Percentiles rank a stretch among this genome's conserved stretches.
phyloP scores from a whole-genome alignment of 35 echinoderm and acorn worm genomes.

The Chiridota heheva region DNA sequence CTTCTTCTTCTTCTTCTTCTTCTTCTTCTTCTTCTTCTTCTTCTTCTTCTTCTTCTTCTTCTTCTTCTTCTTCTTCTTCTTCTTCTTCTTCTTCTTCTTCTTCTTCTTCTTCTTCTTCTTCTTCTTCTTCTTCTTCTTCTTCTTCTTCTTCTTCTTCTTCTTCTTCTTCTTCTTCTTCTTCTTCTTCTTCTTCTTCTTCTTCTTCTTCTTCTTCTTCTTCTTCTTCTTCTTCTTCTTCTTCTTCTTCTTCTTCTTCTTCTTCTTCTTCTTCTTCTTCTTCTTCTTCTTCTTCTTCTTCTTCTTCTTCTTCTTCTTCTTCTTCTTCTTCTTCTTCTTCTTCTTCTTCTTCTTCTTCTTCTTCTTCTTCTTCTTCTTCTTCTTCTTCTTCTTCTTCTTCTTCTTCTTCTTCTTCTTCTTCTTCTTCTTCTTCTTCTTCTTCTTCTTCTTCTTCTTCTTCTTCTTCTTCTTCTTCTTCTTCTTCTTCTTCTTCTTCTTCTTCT shows the following conservation, averaged over 20 bases:
- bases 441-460: slow-evolving; percentile 9
- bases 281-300: not conserved
- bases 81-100: slow-evolving; percentile 6
- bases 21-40: slow-evolving; percentile 8
- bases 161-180: slow-evolving; percentile 5
- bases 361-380: slow-evolving; percentile 9
- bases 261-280: slow-evolving; percentile 5
- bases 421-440: slow-evolving; percentile 9
- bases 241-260: slow-evolving; percentile 4
- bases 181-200: slow-evolving; percentile 6
- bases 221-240: slow-evolving; percentile 6
- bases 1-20: slow-evolving; percentile 7
- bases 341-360: slow-evolving; percentile 9
- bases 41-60: slow-evolving; percentile 1
- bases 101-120: slow-evolving; percentile 6
- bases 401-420: slow-evolving; percentile 9
- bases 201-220: slow-evolving; percentile 6
- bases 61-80: slow-evolving; percentile 6
- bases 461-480: slow-evolving; percentile 9
- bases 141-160: slow-evolving; percentile 2
- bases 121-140: slow-evolving; percentile 6
- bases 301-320: slow-evolving; percentile 9
- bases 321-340: slow-evolving; percentile 9
- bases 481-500: slow-evolving; percentile 9
- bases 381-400: slow-evolving; percentile 9